These are phyloP conservation scores for Oscheius sp. DNA, from an alignment of 2,888 invertebrate genomes.

Conservation along the genomic window DNA sequence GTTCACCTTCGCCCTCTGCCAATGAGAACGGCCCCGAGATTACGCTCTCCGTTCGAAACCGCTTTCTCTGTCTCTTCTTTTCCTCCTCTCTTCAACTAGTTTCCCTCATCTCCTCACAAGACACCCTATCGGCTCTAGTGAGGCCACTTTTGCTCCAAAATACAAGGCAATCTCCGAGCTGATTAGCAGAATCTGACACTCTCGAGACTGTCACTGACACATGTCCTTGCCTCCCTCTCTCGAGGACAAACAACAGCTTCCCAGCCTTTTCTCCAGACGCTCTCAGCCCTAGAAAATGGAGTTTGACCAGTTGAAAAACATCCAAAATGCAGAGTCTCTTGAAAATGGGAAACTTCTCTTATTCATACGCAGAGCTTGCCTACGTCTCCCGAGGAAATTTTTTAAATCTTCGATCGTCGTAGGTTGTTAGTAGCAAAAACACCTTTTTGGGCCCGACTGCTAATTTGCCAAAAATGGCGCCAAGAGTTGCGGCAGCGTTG, in stretches of 20 bases:
- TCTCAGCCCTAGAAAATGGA: too few species aligned
- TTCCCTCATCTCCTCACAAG: too few species aligned
- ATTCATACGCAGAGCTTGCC: too few species aligned
- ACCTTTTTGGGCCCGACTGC: not conserved
- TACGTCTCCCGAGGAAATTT: too few species aligned
- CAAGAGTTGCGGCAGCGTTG: not conserved
- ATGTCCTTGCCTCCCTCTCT: not conserved
- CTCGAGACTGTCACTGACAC: conserved; percentile 13
- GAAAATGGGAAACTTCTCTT: not conserved
- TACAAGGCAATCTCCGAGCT: not conserved
- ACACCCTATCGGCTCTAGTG: too few species aligned
- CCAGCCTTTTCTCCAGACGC: too few species aligned
- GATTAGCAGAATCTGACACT: conserved; percentile 1
- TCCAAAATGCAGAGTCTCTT: not conserved
- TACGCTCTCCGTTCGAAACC: not conserved
- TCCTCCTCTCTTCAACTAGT: not conserved
- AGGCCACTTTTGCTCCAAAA: not conserved
- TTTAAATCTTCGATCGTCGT: too few species aligned
- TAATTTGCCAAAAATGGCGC: not conserved
- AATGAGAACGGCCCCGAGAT: not conserved
- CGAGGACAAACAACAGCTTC: not conserved
- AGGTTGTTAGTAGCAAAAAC: too few species aligned
- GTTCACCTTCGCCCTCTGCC: conserved; percentile 12
- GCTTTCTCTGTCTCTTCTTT: not conserved
- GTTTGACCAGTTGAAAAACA: too few species aligned